Evolutionary conservation across 2,797 vertebrate genomes (phyloP).

Genomic region (Decapterus maruadsi): DNA sequence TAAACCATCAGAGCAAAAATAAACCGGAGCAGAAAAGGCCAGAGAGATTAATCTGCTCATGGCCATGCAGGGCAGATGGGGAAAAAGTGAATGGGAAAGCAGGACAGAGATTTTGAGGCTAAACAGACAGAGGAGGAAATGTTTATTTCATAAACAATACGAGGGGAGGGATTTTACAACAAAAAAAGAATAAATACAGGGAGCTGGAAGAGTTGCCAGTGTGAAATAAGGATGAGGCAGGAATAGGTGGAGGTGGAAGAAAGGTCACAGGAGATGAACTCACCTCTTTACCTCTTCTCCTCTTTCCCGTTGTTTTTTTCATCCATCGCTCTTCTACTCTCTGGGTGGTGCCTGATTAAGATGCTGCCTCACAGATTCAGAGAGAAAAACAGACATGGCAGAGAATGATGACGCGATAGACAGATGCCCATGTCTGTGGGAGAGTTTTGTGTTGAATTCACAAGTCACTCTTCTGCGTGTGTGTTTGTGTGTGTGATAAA

Average conservation of each 20-base stretch:
- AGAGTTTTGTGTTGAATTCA: slow-evolving; percentile 53
- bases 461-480: slow-evolving; percentile 35
- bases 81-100: slow-evolving; percentile 4
- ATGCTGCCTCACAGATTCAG: slow-evolving; percentile 56
- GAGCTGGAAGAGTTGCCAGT: background rate
- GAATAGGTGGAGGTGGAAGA: background rate
- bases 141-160: slow-evolving; percentile 18
- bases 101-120: slow-evolving; percentile 4
- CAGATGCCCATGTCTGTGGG: slow-evolving; percentile 47
- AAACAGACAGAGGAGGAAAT: slow-evolving; percentile 14
- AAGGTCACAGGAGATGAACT: slow-evolving; percentile 5
- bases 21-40: slow-evolving; percentile 13
- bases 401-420: slow-evolving; percentile 13
- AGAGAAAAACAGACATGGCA: slow-evolving; percentile 35
- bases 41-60: slow-evolving; percentile 15
- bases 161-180: slow-evolving; percentile 20
- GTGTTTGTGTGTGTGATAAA: slow-evolving; percentile 31
- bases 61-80: background rate
- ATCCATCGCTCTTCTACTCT: slow-evolving; percentile 29
- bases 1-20: slow-evolving; percentile 1
- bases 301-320: slow-evolving; percentile 30
- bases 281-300: slow-evolving; percentile 2
- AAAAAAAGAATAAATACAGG: slow-evolving; percentile 6
- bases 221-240: background rate
- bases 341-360: slow-evolving; percentile 72